Evolutionary conservation across 2,113 vertebrate genomes (phyloP), one percentile per base, ranked within the genome.

Genomic region (Megaleporinus macrocephalus): DNA sequence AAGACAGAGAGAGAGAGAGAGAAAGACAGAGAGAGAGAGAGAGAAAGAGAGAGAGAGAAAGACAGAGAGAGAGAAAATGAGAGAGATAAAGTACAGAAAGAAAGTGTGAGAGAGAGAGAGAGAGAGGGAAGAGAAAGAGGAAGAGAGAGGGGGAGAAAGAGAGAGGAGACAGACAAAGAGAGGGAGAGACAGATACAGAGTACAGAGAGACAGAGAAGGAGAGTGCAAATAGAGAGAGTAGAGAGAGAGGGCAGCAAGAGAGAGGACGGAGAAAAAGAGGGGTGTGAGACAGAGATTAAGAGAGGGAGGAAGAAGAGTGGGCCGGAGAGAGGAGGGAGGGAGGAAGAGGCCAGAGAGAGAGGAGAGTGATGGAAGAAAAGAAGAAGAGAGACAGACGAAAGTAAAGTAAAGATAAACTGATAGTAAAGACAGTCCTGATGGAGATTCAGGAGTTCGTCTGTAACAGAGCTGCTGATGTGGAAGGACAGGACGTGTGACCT

Each of bases 31-130:
- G 27, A 30, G 77, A 72, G 30, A 30, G 36, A 79, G 57, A 33
- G 81, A 33, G 41, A 77, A 44, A 77, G n/a, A 74, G 70, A 70
- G 73, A 44, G 29, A 6, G n/a, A 47, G 36, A 47, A 11, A n/a
- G 7, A 55, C 44, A 63, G n/a, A 20, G 44, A 62, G 33, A 20
- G 18, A 55, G 15, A 55, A 12, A 11, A 12, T 11, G 51, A 55
- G 51, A 55, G 51, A 16, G 51, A 55, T 10, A 55, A 4, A 26
- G 5, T 18, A 1, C 20, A 13, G n/a, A 9, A 10, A 14, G 24
- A 24, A 44, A 63, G 14, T 4, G 26, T 30, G n/a, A 20, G 18
- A 55, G 18, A 55, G 51, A 18, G 51, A 55, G 51, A 55, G 51
- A 20, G 51, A 18, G 51, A 55, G 11, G 16, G 12, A 20, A 16